Conservation (phyloP, 23 tunicate species). For the Styela clava region DNA sequence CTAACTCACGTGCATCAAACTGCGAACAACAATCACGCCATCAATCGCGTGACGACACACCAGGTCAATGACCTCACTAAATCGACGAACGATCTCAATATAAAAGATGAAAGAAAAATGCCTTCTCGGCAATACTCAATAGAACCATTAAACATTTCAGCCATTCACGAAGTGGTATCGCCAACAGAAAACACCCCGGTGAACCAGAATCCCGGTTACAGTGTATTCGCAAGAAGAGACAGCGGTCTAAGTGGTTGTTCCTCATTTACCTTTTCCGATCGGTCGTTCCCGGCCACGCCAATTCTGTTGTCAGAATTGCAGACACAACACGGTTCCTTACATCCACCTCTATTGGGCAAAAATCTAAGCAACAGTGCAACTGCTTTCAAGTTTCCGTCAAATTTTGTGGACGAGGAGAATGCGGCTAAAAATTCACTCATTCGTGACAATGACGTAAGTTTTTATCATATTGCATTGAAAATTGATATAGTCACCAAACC, state of each 20-base stretch:
- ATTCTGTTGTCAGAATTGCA: not conserved
- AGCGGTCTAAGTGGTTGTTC: constrained; percentile 74
- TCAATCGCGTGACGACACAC: not conserved
- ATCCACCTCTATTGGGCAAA: not conserved
- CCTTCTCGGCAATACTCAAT: not conserved
- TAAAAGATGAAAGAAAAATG: not conserved
- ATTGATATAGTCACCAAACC: no score
- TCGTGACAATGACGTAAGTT: not conserved
- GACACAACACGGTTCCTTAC: not conserved
- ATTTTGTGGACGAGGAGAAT: not conserved
- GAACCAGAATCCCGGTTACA: not conserved
- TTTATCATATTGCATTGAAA: no score
- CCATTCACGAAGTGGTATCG: not conserved
- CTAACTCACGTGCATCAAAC: not conserved
- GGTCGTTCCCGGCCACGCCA: constrained; percentile 64
- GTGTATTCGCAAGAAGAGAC: constrained; percentile 44
- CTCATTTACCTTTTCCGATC: constrained; percentile 15
- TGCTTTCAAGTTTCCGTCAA: constrained; percentile 18
- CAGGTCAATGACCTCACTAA: not conserved
- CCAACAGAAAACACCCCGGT: not conserved
- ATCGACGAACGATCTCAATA: not conserved
- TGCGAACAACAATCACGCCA: not conserved
- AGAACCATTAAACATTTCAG: not conserved
- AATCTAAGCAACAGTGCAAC: not conserved
- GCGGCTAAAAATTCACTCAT: not conserved